These are phyloP conservation scores for Tortricodes alternella DNA, from an alignment of 2,888 invertebrate species.

Conservation along the genomic window DNA sequence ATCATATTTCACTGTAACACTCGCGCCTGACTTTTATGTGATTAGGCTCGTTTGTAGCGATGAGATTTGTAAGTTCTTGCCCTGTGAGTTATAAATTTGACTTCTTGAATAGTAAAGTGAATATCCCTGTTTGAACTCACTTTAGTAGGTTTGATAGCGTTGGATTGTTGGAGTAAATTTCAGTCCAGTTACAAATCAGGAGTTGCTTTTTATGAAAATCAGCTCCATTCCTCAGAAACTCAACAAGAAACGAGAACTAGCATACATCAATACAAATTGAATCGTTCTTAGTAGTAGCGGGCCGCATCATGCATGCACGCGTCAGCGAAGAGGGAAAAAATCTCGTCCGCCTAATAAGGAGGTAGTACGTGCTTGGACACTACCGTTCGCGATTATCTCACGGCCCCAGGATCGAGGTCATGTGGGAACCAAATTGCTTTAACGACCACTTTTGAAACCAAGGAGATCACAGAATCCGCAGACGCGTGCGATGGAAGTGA, in stretches of 20 bases:
- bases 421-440: slow-evolving; percentile 67
- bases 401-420: slow-evolving; percentile 72
- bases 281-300: slow-evolving; percentile 48
- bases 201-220: too few relatives aligned
- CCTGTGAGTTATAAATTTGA: slow-evolving; percentile 20
- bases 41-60: slow-evolving; percentile 41
- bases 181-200: too few relatives aligned
- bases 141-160: too few relatives aligned
- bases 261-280: slow-evolving; percentile 34
- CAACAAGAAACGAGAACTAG: not conserved
- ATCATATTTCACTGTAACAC: slow-evolving; percentile 73
- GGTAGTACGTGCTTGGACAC: slow-evolving; percentile 72
- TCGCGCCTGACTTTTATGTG: slow-evolving; percentile 61
- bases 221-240: too few relatives aligned
- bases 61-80: slow-evolving; percentile 23
- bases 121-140: slow-evolving; percentile 7
- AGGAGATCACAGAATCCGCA: slow-evolving; percentile 60
- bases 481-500: slow-evolving; percentile 60
- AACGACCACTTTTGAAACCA: slow-evolving; percentile 57
- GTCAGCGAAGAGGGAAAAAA: slow-evolving; percentile 64
- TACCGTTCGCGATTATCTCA: slow-evolving; percentile 78
- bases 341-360: slow-evolving; percentile 71
- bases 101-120: slow-evolving; percentile 12
- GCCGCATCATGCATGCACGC: slow-evolving; percentile 57
- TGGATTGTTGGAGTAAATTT: too few relatives aligned